These are phyloP conservation scores for Zootoca vivipara DNA, from an alignment of 2,113 vertebrate species.

Conservation along the genomic window DNA sequence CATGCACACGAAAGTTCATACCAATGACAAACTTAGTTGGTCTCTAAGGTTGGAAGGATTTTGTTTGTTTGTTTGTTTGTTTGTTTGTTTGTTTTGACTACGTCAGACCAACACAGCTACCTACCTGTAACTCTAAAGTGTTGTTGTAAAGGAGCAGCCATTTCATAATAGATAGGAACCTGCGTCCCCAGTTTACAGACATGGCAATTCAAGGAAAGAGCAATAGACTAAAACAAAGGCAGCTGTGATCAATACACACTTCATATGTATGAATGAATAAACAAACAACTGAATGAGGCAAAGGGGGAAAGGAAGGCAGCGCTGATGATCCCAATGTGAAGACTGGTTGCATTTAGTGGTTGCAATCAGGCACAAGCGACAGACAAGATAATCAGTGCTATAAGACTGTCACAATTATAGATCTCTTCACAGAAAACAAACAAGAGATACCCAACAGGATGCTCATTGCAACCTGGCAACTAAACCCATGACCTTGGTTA, in stretches of 20 bases:
- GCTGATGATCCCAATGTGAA: neutral
- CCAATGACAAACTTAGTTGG: too few relatives aligned
- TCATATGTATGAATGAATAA: neutral
- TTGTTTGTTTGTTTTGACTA: too few relatives aligned
- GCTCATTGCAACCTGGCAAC: fast-evolving
- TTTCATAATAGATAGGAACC: neutral
- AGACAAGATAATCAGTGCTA: neutral
- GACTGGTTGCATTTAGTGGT: neutral
- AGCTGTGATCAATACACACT: neutral
- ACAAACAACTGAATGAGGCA: neutral
- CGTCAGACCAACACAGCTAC: too few relatives aligned
- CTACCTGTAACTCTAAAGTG: too few relatives aligned
- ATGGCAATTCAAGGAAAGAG: neutral
- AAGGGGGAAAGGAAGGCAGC: neutral
- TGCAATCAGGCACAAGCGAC: neutral
- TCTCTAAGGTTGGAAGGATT: too few relatives aligned
- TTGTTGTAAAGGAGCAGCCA: neutral
- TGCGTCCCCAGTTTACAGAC: neutral
- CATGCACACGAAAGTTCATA: too few relatives aligned
- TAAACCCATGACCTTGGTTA: fast-evolving
- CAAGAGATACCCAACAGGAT: neutral
- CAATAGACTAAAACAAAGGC: neutral
- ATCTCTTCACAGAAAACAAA: neutral
- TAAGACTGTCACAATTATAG: constrained; percentile 8
- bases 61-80: too few relatives aligned